Evolutionary conservation across 2,113 vertebrate genomes (phyloP).

Genomic region (Macroglossus sobrinus): DNA sequence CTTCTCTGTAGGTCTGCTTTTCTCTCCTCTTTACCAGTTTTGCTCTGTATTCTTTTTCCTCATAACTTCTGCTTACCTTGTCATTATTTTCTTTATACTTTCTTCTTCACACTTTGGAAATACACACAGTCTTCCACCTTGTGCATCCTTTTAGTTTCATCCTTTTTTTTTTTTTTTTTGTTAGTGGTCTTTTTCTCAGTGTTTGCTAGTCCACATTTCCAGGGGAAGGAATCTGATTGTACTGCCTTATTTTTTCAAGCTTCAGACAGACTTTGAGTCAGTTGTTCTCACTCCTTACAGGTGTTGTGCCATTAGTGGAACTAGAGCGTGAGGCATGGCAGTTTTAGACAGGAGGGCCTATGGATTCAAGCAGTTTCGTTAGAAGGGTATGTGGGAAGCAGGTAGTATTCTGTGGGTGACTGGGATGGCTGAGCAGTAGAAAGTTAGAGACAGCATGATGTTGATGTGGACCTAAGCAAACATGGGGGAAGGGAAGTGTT

Average conservation of each 20-base stretch:
- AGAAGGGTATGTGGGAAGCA: not conserved
- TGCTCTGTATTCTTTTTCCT: not conserved
- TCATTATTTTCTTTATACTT: not conserved
- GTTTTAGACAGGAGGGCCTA: not conserved
- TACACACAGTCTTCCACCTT: not conserved
- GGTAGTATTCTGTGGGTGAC: not conserved
- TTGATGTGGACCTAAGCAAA: not conserved
- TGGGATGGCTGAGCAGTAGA: not conserved
- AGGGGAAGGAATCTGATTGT: not conserved
- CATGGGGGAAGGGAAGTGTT: not conserved
- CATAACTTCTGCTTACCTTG: not conserved
- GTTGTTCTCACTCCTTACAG: not conserved
- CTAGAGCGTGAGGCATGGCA: not conserved
- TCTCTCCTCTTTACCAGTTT: not conserved
- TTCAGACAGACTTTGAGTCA: not conserved
- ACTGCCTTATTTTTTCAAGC: not conserved
- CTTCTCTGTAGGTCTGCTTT: not conserved
- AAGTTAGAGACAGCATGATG: too few species aligned
- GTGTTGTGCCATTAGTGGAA: not conserved
- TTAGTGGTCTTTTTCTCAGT: not conserved
- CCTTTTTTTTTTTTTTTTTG: not conserved
- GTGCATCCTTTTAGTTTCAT: not conserved
- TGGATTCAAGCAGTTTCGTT: not conserved
- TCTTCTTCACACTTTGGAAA: not conserved
- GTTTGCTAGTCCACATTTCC: not conserved